Conservation (phyloP, 2,113 vertebrate species). For the Thalassoma bifasciatum region DNA sequence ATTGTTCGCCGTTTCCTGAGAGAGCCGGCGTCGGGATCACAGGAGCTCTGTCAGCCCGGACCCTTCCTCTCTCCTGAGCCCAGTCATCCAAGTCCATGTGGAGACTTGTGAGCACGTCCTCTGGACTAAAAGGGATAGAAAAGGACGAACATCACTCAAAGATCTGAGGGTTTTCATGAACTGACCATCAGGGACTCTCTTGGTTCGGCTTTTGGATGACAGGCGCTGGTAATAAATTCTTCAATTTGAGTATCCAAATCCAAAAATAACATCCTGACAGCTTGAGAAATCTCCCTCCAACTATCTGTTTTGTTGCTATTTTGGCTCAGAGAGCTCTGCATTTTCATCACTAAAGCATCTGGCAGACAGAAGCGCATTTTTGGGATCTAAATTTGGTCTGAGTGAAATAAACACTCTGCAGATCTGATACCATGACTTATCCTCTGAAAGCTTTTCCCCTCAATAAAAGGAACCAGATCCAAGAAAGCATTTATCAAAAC, state of each 20-base stretch:
- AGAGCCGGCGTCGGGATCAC: slow-evolving; percentile 66
- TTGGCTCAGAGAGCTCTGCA: not conserved
- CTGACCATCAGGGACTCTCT: slow-evolving; percentile 15
- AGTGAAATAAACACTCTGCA: too few species aligned
- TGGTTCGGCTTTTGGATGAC: slow-evolving; percentile 27
- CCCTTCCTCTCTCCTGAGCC: slow-evolving; percentile 37
- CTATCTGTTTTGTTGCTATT: not conserved
- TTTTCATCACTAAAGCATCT: too few species aligned
- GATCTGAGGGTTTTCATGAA: slow-evolving; percentile 10
- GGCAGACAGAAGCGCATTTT: too few species aligned
- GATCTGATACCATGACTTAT: too few species aligned
- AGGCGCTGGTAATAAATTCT: slow-evolving; percentile 11
- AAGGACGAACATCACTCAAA: slow-evolving; percentile 10
- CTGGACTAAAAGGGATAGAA: not conserved
- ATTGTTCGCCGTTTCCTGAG: slow-evolving; percentile 83
- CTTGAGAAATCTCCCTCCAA: not conserved
- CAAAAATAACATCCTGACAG: slow-evolving; percentile 8
- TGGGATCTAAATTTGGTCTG: too few species aligned
- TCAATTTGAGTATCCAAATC: not conserved
- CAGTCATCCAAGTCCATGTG: slow-evolving; percentile 35
- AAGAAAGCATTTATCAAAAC: too few species aligned
- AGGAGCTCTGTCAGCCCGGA: slow-evolving; percentile 66
- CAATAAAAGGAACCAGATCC: too few species aligned
- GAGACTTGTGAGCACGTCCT: slow-evolving; percentile 33
- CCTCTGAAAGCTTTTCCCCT: too few species aligned